Base-by-base conservation (phyloP, 2,888 invertebrate species). In the Oegoconia quadripuncta region DNA sequence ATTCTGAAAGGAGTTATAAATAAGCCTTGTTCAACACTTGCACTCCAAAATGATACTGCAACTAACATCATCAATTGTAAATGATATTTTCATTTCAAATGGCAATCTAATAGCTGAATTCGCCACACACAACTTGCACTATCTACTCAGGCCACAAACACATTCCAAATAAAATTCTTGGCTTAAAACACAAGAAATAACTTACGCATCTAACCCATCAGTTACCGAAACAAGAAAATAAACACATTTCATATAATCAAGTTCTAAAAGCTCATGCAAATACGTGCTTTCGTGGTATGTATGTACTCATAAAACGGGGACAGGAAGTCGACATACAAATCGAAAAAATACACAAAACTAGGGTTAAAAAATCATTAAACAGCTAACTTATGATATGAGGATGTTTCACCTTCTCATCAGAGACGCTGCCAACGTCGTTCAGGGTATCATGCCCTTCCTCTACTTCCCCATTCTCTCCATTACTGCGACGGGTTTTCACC, bases 401-500 rank as follows among this genome's bases (percentile, higher is more conserved):
- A 66, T 55, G 52, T 48, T 64, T 86, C 84, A 87, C 84, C 87
- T 88, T 88, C 71, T 86, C 88, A 55, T 83, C 83, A 51, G 80
- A 81, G 50, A 83, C 76, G 73, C 81, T 84, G 68, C 77, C 81
- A 64, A 72, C 78, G 68, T 82, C 83, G 79, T 84, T 84, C 57
- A 77, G 62, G 58, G 75, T 71, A 61, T 79, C 78, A 77, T 79
- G 82, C 62, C 74, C 80, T 61, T 88, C 87, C 53, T 86, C 84
- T 64, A 80, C 75, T 66, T 87, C 87, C 65, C 86, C 87, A 58
- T 84, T 83, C 70, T 86, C 87, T 68, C 86, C 86, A 61, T 86
- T 84, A 76, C 88, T 88, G 66, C 88, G 87, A 61, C 88, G 84
- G 70, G 88, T 88, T 86, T 87, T 88, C 80, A 88, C 88, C 88